These are phyloP conservation scores for Hermetia illucens DNA, from an alignment of 1,140 invertebrate genomes.

Conservation along the genomic window DNA sequence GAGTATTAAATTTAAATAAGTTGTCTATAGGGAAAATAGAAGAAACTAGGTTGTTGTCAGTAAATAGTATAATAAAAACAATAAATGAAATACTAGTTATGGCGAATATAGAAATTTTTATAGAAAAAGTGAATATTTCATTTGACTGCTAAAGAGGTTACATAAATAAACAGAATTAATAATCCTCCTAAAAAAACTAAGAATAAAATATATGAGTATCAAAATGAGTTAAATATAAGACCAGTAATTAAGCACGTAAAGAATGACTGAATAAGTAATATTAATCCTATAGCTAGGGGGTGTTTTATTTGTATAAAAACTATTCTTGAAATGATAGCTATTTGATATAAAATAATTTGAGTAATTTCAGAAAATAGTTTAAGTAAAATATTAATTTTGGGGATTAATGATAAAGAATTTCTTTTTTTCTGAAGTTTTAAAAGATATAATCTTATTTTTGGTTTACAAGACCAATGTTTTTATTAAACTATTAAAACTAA, in stretches of 20 bases:
- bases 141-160: conserved; percentile 38
- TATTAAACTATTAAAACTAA: conserved; percentile 42
- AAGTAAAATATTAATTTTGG: conserved; percentile 42
- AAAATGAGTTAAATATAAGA: conserved; percentile 29
- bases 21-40: conserved; percentile 12
- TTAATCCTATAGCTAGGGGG: conserved; percentile 34
- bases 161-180: conserved; percentile 41
- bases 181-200: conserved; percentile 38
- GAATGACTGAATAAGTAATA: too few relatives aligned
- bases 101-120: conserved; percentile 15
- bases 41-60: conserved; percentile 6
- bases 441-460: conserved; percentile 34
- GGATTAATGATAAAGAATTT: conserved; percentile 38
- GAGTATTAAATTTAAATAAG: conserved; percentile 21
- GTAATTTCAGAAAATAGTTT: conserved; percentile 37
- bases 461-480: conserved; percentile 44
- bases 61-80: conserved; percentile 15
- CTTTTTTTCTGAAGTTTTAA: conserved; percentile 39
- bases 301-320: conserved; percentile 33
- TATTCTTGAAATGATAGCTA: conserved; percentile 23
- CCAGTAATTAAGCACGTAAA: conserved; percentile 25
- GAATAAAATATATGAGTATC: conserved; percentile 36
- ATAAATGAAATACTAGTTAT: conserved; percentile 13
- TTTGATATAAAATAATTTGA: conserved; percentile 26
- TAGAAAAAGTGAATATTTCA: conserved; percentile 33